Evolutionary conservation across 2,113 vertebrate species (phyloP), one percentile per base, ranked within the genome.

Genomic region (Caranx ignobilis): DNA sequence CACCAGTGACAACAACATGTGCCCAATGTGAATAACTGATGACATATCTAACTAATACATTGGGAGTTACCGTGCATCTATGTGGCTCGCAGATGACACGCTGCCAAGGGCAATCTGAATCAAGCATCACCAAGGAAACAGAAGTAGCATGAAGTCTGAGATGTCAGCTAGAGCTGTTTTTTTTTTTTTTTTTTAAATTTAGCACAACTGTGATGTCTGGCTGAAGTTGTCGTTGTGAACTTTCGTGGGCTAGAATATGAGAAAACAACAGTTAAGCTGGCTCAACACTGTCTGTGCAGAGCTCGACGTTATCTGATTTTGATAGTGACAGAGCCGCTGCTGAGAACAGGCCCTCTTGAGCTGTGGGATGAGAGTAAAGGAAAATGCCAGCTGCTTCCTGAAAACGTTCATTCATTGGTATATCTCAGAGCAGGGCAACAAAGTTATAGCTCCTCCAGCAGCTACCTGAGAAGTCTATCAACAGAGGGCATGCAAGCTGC

Each of bases 351-450:
- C 41, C 41, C 83, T 89, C 75, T 92, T 71, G 39, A 86, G 77
- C 83, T 52, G 75, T 74, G 12, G 73, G 85, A 89, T 87, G 81
- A 86, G 73, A 82, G 82, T 16, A 6, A 43, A 34, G 69, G 54
- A 71, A 89, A 92, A 91, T 89, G 88, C 90, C 90, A 87, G 69
- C 86, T 32, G 86, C 81, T 78, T 21, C 83, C 85, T 85, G 8
- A 80, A 84, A 86, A 81, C 72, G 81, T 82, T 81, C 12, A 26
- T 54, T 78, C 18, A 11, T 48, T 31, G 41, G 74, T 86, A 83
- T 89, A 83, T 89, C 82, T 78, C 66, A 12, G 65, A 71, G 71
- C 60, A 18, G 77, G 56, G 57, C 65, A 77, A 77, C 85, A 83
- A 79, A 41, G 39, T 88, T 82, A 45, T n/a, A 48, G 64, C 65